Evolutionary conservation across 2,888 invertebrate species (phyloP), one percentile per base, ranked within the genome.

Genomic region (Apotomis turbidana): DNA sequence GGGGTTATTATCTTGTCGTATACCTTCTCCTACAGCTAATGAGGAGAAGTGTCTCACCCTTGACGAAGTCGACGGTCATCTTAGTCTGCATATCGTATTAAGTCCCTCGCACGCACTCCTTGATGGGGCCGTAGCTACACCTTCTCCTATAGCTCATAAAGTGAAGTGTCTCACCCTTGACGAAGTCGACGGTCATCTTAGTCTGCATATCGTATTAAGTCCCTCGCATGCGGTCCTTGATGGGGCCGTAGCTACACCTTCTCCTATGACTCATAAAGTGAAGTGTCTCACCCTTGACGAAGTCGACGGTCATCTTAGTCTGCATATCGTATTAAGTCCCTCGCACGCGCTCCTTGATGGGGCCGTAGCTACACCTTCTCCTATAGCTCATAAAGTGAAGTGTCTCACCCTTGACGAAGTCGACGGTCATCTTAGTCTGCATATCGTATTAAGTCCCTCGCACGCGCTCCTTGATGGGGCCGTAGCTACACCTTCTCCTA

Each of bases 131-230:
- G 54, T 87, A n/a, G n/a, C n/a, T n/a, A n/a, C n/a, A n/a, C n/a
- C n/a, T n/a, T n/a, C n/a, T n/a, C n/a, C n/a, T n/a, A n/a, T n/a
- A n/a, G n/a, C n/a, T n/a, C n/a, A 27, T 27, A 2, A 27, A 2
- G 27, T 2, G 27, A 27, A 64, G 9, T 64, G 52, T 41, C 55
- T 64, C 85, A 96, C 96, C 94, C 88, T 95, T 94, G 9, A 98
- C 98, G 81, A 98, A 97, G 55, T 97, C 96, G 0, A 98, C 97
- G 0, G 98, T 98, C 90, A 98, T 97, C 81, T 97, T 93, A 0
- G 96, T 95, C 87, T 99, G 99, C 98, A 99, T 99, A 12, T 95
- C 91, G 52, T 95, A 93, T 89, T 99, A 99, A 0, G 98, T 98
- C 78, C 94, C 94, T 68, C 96, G 95, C 4, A 99, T 98, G 61